Evolutionary conservation across 1,140 invertebrate genomes (phyloP).

Genomic region (Lamellibrachia luymesi): DNA sequence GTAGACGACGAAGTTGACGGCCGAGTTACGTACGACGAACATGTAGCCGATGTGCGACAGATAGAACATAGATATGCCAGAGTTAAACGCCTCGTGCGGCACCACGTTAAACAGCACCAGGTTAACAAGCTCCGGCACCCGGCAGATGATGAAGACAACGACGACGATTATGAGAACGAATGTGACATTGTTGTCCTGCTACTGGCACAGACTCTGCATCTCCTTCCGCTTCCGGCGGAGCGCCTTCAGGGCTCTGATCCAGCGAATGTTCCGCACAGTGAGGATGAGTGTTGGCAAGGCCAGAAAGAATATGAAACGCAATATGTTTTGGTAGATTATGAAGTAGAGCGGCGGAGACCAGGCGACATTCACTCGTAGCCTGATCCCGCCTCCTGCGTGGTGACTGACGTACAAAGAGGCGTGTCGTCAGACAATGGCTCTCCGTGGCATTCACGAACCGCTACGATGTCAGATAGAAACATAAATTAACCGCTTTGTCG

Average conservation of each 20-base stretch:
- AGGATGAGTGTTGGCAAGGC: conserved; percentile 22
- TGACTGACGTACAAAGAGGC: too few species aligned
- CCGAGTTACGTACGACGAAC: conserved; percentile 22
- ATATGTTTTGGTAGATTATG: conserved; percentile 23
- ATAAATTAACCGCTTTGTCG: too few species aligned
- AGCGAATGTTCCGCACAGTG: conserved; percentile 24
- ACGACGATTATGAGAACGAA: conserved; percentile 29
- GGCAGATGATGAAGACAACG: conserved; percentile 28
- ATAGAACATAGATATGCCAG: conserved; percentile 27
- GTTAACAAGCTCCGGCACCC: conserved; percentile 27
- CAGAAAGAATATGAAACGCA: conserved; percentile 26
- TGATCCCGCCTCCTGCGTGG: too few species aligned
- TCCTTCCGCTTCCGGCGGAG: conserved; percentile 23
- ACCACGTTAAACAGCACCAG: conserved; percentile 20
- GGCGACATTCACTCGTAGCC: too few species aligned
- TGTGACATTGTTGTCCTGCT: conserved; percentile 31
- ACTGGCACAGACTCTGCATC: conserved; percentile 28
- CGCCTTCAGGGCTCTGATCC: conserved; percentile 24
- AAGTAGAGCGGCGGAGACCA: neutral
- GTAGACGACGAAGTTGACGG: too few species aligned
- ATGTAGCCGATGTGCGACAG: conserved; percentile 22
- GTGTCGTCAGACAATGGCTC: too few species aligned
- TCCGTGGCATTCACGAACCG: too few species aligned
- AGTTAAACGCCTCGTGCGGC: conserved; percentile 11
- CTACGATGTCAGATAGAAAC: too few species aligned